Evolutionary conservation across 2,888 invertebrate species (phyloP).

Genomic region (Neoascia interrupta): DNA sequence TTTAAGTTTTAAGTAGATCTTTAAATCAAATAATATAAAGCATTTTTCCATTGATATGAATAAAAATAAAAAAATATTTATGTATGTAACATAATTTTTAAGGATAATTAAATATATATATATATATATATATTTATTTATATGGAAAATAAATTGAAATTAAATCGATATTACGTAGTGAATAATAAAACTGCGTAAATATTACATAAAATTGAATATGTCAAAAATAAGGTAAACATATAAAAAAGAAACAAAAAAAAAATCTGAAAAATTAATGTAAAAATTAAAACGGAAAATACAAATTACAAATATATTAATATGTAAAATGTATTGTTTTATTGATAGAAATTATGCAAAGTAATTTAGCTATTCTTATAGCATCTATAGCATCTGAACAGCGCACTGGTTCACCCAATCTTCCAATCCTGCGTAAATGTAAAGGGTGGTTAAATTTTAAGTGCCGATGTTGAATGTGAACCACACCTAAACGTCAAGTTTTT

Average conservation of each 20-base stretch:
- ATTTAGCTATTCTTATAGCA: too few species aligned
- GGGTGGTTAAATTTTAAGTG: too few species aligned
- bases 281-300: too few species aligned
- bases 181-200: slow-evolving; percentile 14
- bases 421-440: too few species aligned
- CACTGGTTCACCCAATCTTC: too few species aligned
- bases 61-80: slow-evolving; percentile 46
- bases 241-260: slow-evolving; percentile 18
- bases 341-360: too few species aligned
- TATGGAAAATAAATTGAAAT: slow-evolving; percentile 18
- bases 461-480: too few species aligned
- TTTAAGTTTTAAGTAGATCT: slow-evolving; percentile 10
- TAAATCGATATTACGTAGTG: slow-evolving; percentile 22
- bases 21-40: slow-evolving; percentile 12
- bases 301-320: slow-evolving; percentile 55
- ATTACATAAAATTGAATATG: slow-evolving; percentile 16
- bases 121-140: slow-evolving; percentile 41
- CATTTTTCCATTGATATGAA: slow-evolving; percentile 42
- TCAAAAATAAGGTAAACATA: slow-evolving; percentile 13
- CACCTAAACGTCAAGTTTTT: too few species aligned
- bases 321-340: slow-evolving; percentile 21
- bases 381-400: too few species aligned
- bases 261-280: slow-evolving; percentile 48
- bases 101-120: slow-evolving; percentile 36
- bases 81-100: slow-evolving; percentile 54